A percentile compares a stretch with the other conserved stretches of the same genome.
Evolutionary conservation across 2,113 vertebrate genomes (phyloP).

Genomic region (Antechinus stuartii): DNA sequence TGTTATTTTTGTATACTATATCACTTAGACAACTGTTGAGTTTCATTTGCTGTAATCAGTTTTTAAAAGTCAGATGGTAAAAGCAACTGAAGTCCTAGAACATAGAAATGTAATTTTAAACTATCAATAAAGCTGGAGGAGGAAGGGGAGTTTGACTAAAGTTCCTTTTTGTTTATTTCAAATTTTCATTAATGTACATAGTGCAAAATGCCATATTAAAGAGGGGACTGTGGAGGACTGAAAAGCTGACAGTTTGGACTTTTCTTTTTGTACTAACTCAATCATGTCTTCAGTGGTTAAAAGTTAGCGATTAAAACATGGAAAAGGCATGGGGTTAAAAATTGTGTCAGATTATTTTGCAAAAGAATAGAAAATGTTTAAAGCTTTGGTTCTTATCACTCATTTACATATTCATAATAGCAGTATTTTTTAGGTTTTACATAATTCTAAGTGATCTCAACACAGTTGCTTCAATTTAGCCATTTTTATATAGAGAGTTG

Average conservation of each 20-base stretch:
- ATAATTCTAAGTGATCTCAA: neutral
- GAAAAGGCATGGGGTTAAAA: slow-evolving; percentile 1
- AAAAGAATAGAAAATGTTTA: neutral
- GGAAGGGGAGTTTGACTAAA: slow-evolving; percentile 94
- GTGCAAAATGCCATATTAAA: slow-evolving; percentile 84
- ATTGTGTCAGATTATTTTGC: neutral
- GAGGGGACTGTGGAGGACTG: slow-evolving; percentile 82
- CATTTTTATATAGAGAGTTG: neutral
- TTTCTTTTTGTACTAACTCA: slow-evolving; percentile 74
- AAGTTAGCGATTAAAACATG: neutral
- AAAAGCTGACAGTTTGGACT: slow-evolving; percentile 78
- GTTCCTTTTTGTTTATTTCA: slow-evolving; percentile 86
- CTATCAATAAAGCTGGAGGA: slow-evolving; percentile 99
- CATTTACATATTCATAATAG: neutral
- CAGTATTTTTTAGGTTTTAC: neutral
- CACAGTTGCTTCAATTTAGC: neutral
- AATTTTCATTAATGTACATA: slow-evolving; percentile 84
- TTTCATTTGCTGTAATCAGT: slow-evolving; percentile 99
- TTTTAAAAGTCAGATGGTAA: slow-evolving; percentile 99
- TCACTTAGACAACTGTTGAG: slow-evolving; percentile 99
- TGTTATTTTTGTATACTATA: slow-evolving; percentile 99
- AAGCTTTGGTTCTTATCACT: neutral
- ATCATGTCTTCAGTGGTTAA: neutral
- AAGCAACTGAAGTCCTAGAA: slow-evolving; percentile 99
- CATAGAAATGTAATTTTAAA: slow-evolving; percentile 99